Base-by-base conservation (phyloP, 2,797 vertebrate species). In the Saxicola maurus region DNA sequence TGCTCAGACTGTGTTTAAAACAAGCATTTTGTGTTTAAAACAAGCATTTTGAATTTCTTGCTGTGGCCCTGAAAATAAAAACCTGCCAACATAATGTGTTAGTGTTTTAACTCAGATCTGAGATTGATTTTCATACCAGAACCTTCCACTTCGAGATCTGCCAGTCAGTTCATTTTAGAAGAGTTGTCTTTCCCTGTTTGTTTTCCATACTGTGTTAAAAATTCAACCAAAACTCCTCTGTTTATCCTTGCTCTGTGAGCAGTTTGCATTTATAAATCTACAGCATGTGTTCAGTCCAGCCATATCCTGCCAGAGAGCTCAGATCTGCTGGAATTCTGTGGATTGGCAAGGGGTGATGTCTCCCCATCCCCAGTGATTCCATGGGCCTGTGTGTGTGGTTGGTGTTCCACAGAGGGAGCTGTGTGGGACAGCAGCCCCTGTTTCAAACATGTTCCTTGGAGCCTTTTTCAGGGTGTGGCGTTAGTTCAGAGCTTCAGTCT, bases 401-500 rank as follows among this genome's bases (percentile, higher is more conserved):
- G 87, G 11, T 28, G 33, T 10, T 35, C 21, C 66, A 53, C 48
- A 46, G 59, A 51, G n/a, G 10, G 28, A 75, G 64, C 48, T n/a
- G 17, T 13, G 7, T 16, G 64, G 21, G 43, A 31, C 30, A 49
- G 3, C 1, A n/a, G 49, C 27, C 21, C 30, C 48, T 20, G 14
- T 11, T 52, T 53, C 2, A 57, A 74, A 65, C 19, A 3, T 24
- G 10, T 53, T 53, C 51, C 30, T 61, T 23, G 31, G 73, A 87
- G 69, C 40, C 3, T 81, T 94, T 85, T 28, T 75, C 84, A 83
- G 90, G 69, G 69, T 87, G 73, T 80, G 79, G 49, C 67, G 62
- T 52, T 74, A 75, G 42, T 75, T 85, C 33, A 19, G 38, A 65
- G 55, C 65, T 80, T 74, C n/a, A 17, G 40, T 62, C 68, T 95